Percentiles rank a stretch among this genome's conserved stretches.
Evolutionary conservation across 2,888 invertebrate genomes (phyloP).

Genomic region (Stegophylla sp.): DNA sequence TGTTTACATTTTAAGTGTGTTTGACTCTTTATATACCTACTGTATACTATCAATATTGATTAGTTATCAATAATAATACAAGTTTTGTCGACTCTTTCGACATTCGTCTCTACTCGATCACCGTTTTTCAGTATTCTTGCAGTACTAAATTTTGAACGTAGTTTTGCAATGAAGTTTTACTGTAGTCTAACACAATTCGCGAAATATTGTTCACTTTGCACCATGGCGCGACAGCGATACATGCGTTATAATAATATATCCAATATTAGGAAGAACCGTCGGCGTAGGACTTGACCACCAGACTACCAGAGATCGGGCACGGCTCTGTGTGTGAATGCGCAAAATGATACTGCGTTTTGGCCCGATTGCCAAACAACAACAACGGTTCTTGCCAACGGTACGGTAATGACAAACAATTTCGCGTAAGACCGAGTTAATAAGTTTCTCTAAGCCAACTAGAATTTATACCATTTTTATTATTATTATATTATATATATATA

Average conservation of each 20-base stretch:
- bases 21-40: too few relatives aligned
- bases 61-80: too few relatives aligned
- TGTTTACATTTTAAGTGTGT: too few relatives aligned
- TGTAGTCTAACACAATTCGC: not conserved
- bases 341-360: constrained; percentile 52
- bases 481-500: not conserved
- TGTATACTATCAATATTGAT: too few relatives aligned
- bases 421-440: not conserved
- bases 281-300: too few relatives aligned
- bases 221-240: not conserved
- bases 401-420: constrained; percentile 30
- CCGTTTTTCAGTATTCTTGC: too few relatives aligned
- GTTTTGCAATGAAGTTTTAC: too few relatives aligned
- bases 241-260: not conserved
- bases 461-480: constrained; percentile 7
- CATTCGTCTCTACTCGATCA: too few relatives aligned
- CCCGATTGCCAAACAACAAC: constrained; percentile 43
- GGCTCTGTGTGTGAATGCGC: constrained; percentile 24
- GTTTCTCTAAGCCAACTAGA: not conserved
- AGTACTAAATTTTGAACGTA: too few relatives aligned
- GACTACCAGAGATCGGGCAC: too few relatives aligned
- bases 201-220: not conserved
- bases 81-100: too few relatives aligned
- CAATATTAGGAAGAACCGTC: not conserved
- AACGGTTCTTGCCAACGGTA: constrained; percentile 53